phyloP scores from a whole-genome alignment of 2,797 vertebrate genomes.

The Chelmon rostratus region DNA sequence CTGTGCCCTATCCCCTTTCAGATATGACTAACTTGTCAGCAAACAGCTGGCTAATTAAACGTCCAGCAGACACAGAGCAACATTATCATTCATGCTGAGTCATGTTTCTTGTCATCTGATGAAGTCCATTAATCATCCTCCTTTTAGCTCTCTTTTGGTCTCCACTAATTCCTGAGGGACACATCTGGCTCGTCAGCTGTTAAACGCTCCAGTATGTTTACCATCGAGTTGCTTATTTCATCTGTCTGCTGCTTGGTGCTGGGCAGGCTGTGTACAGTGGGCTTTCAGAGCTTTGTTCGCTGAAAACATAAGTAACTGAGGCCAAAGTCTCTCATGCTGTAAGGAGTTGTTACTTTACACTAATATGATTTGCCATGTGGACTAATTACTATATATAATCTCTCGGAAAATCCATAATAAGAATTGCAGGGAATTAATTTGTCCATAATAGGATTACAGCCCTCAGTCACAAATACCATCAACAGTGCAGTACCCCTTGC shows the following conservation, averaged over 20 bases:
- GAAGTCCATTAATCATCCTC: not conserved
- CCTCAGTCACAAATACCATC: slow-evolving; percentile 51
- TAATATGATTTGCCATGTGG: slow-evolving; percentile 49
- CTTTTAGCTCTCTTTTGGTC: not conserved
- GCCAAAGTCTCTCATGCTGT: not conserved
- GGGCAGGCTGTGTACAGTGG: not conserved
- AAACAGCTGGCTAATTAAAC: not conserved
- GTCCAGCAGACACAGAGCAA: not conserved
- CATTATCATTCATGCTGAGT: not conserved
- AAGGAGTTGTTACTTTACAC: slow-evolving; percentile 32
- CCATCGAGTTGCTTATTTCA: not conserved
- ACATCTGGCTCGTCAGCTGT: too few relatives aligned
- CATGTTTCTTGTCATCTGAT: not conserved
- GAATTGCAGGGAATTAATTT: slow-evolving; percentile 50
- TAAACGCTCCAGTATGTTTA: not conserved
- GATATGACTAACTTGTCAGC: not conserved
- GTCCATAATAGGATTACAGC: slow-evolving; percentile 60
- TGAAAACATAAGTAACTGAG: slow-evolving; percentile 7
- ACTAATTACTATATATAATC: slow-evolving; percentile 57
- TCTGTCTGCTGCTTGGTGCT: not conserved
- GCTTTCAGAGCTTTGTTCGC: not conserved
- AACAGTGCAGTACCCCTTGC: slow-evolving; percentile 4
- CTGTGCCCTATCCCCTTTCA: not conserved
- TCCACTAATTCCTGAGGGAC: not conserved
- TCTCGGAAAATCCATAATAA: slow-evolving; percentile 46